A percentile compares a stretch with the other conserved stretches of the same genome.
Conservation (phyloP, 2,797 vertebrate species). For the Crotalus adamanteus region DNA sequence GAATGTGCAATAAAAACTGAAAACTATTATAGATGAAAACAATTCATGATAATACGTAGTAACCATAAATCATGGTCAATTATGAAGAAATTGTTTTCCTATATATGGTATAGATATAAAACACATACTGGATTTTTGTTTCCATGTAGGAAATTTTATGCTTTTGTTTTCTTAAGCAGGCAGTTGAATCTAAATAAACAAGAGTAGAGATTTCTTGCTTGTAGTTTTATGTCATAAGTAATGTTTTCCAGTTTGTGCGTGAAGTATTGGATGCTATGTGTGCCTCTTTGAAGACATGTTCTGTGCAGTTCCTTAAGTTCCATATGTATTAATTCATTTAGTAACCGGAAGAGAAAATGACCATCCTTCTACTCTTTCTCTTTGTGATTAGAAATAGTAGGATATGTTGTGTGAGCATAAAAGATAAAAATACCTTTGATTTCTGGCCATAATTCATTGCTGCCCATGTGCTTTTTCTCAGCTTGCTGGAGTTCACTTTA, state of each 20-base stretch:
- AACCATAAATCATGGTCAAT: constrained; percentile 52
- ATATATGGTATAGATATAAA: constrained; percentile 69
- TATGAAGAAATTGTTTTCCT: constrained; percentile 62
- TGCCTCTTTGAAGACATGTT: constrained; percentile 34
- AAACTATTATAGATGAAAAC: not conserved
- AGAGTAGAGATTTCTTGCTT: constrained; percentile 56
- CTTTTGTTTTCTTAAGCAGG: constrained; percentile 61
- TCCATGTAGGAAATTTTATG: constrained; percentile 72
- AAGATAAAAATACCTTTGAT: not conserved
- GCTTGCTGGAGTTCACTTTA: not conserved
- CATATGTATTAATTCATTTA: not conserved
- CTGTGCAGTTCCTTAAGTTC: constrained; percentile 12
- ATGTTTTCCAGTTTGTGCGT: constrained; percentile 68
- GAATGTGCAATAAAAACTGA: not conserved
- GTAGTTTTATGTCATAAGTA: constrained; percentile 66
- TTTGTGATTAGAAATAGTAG: not conserved
- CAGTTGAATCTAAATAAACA: constrained; percentile 67
- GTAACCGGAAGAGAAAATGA: not conserved
- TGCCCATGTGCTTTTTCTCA: not conserved
- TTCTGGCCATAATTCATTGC: not conserved
- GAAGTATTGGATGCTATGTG: not conserved
- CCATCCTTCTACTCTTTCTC: not conserved
- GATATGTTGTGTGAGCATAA: not conserved
- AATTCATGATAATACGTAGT: constrained; percentile 12
- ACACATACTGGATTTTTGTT: constrained; percentile 68